Base-by-base conservation (phyloP, 2,113 vertebrate genomes). In the Erinaceus europaeus region DNA sequence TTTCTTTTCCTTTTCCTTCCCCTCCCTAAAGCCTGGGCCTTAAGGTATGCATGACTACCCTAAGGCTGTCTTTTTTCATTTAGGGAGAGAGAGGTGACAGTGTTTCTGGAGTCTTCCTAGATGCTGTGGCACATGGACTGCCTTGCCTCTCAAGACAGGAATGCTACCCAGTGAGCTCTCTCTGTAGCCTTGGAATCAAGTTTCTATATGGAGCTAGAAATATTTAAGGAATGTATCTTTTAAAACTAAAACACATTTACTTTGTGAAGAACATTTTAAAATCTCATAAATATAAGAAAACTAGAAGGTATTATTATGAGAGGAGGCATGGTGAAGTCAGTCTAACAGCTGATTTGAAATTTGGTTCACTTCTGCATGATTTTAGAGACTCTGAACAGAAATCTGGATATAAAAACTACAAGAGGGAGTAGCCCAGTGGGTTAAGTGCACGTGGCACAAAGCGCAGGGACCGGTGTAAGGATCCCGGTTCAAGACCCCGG, bases 211-310 rank as follows among this genome's bases (percentile, higher is more conserved):
- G 59, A 89, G 73, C 57, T 79, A 53, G 80, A 84, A 74, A 72
- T 55, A 88, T 64, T 76, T 67, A 50, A 64, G 44, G 17, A 53
- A 12, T 62, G 9, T 38, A 73, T 32, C 9, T 86, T 34, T 46
- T 74, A 38, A 52, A 86, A 61, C 71, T 68, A 73, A 92, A 81
- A 77, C 9, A 44, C 6, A 78, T 68, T 90, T 61, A 71, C 21
- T 59, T 34, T 82, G 27, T 79, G 48, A 90, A 88, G 88, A 83
- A 46, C 50, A 77, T 44, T 42, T 67, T 84, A 73, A 61, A 17
- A 82, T 73, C 53, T 50, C 50, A 75, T 6, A 48, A 88, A 92
- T 53, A 78, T 55, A 32, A 76, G 4, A 57, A 84, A 92, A 77
- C 32, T 68, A 21, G 40, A 27, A n/a, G n/a, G n/a, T n/a, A n/a